Evolutionary conservation across 2,797 vertebrate genomes (phyloP).

Genomic region (Chrysocyon brachyurus): DNA sequence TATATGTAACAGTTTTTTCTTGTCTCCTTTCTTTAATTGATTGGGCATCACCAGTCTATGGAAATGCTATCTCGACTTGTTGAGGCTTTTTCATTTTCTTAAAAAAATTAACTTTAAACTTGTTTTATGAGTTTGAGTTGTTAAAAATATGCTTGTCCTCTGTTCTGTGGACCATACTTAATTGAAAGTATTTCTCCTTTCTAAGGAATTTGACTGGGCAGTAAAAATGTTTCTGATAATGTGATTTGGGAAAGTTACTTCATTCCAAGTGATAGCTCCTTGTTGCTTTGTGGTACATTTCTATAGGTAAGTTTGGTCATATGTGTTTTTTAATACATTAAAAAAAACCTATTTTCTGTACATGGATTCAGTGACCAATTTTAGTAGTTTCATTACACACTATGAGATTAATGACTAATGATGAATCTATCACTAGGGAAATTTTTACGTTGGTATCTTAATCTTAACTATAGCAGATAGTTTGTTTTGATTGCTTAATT

Average conservation of each 20-base stretch:
- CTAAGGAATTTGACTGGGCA: constrained; percentile 16
- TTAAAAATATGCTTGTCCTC: background rate
- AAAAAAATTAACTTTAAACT: background rate
- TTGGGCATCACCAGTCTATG: background rate
- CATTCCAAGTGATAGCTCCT: background rate
- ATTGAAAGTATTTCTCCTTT: constrained; percentile 7
- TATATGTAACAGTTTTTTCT: background rate
- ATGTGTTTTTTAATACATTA: background rate
- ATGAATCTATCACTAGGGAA: constrained; percentile 56
- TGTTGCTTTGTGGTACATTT: background rate
- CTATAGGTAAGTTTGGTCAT: background rate
- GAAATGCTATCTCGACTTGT: background rate
- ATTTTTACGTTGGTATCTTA: constrained; percentile 68
- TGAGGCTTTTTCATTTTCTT: constrained; percentile 15
- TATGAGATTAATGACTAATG: constrained; percentile 67
- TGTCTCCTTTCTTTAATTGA: background rate
- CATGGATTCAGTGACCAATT: background rate
- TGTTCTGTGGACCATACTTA: background rate
- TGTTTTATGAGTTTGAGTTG: constrained; percentile 27
- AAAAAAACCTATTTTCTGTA: background rate
- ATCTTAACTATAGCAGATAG: constrained; percentile 44
- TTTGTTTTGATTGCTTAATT: constrained; percentile 36
- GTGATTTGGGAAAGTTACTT: background rate
- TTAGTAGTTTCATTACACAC: constrained; percentile 64
- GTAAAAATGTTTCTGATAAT: background rate